Evolutionary conservation across 2,113 vertebrate genomes (phyloP).

Genomic region (Sus scrofa): T2T-Sscrofa CM000824.6:191894501-191895000

Average conservation of each 20-base stretch:
- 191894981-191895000: neutral
- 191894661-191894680: neutral
- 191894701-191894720: neutral
- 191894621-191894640: neutral
- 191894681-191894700: neutral
- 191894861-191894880: neutral
- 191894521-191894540: rapidly evolving
- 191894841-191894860: neutral
- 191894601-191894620: neutral
- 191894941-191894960: neutral
- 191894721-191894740: neutral
- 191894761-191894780: neutral
- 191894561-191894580: rapidly evolving
- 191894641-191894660: neutral
- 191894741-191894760: neutral
- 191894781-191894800: neutral
- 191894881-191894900: neutral
- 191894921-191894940: neutral
- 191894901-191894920: neutral
- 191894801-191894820: neutral
- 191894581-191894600: neutral
- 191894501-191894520: neutral
- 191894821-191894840: neutral
- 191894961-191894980: neutral
- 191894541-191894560: neutral